Evolutionary conservation across 2,797 vertebrate genomes (phyloP), one percentile per base, ranked within the genome.

Genomic region (Chaetophractus vellerosus): DNA sequence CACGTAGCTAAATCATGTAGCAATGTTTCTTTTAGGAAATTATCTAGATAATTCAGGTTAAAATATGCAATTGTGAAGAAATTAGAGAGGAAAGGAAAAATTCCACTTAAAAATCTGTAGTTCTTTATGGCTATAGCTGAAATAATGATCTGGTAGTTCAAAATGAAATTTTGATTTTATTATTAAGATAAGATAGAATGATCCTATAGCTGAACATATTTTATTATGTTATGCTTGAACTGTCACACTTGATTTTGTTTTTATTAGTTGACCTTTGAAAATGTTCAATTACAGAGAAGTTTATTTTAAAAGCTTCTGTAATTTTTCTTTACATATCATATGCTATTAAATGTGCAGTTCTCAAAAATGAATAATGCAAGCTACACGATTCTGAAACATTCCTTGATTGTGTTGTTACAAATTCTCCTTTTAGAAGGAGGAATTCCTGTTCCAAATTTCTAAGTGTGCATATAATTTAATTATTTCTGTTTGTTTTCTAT

Each of bases 221-320:
- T 74, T 64, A 63, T 45, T 9, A 45, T 3, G 38, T 85, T 68
- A 63, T 61, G 50, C 21, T 74, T 19, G 89, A 90, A 41, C 3
- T 36, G 36, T 68, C 21, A 61, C 19, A 4, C 18, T 78, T 45
- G 16, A 63, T 19, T n/a, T 87, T 4, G 9, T 19, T 89, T 85
- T 83, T 61, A 83, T 84, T 57, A 89, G 14, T 15, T 81, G 61
- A 88, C 0, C 2, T 94, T 74, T 76, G 28, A 88, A 93, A 91
- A 75, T 61, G 4, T 66, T 83, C 24, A 33, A 72, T 59, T 95
- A 79, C 61, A 12, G 16, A 82, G n/a, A 87, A 83, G n/a, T 45
- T 83, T 31, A 55, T 76, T 78, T 75, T 2, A 26, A 94, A 89
- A 26, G 2, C 68, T 74, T 75, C n/a, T 78, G 33, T 52, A 23